Base-by-base conservation (phyloP, 37 sponge, comb jelly and placozoan genomes). In the Hexactinellida sp. region DNA sequence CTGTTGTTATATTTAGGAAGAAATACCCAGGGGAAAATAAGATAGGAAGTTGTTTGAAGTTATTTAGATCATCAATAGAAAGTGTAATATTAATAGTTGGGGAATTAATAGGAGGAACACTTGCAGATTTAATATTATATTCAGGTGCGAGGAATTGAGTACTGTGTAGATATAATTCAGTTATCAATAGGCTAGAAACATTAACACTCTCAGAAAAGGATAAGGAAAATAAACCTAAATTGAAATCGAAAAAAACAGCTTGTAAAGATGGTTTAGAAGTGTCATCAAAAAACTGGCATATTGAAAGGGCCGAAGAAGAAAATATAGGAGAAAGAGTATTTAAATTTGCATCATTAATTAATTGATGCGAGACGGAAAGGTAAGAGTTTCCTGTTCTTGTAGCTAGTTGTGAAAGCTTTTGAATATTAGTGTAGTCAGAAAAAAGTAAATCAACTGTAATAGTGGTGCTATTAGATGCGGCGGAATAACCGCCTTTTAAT, bases 161-260 rank as follows among this genome's bases (percentile, higher is more conserved):
- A 86, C 55, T 85, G 41, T 86, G 87, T 32, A 95, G 84, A 19
- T 85, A 92, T 82, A 95, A 88, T 36, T 87, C 82, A 0, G 92
- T 93, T 0, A 93, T 88, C 36, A 92, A 54, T 23, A 95, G 54
- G 32, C 89, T 89, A n/a, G 82, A 63, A 28, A 89, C 91, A 71
- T 90, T 83, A 55, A 95, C 96, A 16, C 93, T 92, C 83, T 95
- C 96, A 54, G 88, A 83, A 88, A 95, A 93, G 25, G 36, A 85
- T 9, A 95, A 85, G 0, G 90, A 89, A 0, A 95, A 41, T 36
- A 84, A 39, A 3, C 93, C 92, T 37, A 37, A 36, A 82, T 93
- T 54, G 54, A 95, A 83, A 88, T 95, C 96, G 55, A 95, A 86
- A 37, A 87, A 85, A 55, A 88, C 93, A 37, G 32, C 36, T 21